Conservation (phyloP, 2,888 invertebrate genomes). For the Phaedon cochleariae region DNA sequence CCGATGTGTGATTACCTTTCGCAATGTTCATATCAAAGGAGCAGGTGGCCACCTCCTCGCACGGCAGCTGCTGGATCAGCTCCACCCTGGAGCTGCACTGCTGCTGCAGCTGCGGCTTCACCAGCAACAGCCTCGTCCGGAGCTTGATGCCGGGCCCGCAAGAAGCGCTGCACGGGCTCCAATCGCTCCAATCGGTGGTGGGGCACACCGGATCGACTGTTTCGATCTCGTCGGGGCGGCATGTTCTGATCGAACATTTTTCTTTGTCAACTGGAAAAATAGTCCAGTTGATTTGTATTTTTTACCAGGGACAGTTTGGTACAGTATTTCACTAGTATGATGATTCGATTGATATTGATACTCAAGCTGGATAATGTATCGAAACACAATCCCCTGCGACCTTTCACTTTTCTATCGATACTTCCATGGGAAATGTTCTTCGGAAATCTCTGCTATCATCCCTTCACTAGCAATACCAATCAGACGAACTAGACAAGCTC, state of each 20-base stretch:
- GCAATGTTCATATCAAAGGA: conserved; percentile 77
- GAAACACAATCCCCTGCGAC: no score
- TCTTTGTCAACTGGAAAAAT: conserved; percentile 74
- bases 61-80: conserved; percentile 79
- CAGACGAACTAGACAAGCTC: no score
- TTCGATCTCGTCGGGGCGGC: conserved; percentile 61
- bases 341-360: no score
- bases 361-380: no score
- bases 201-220: conserved; percentile 73
- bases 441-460: no score
- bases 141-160: conserved; percentile 84
- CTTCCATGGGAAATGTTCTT: no score
- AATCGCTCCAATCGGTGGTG: conserved; percentile 89
- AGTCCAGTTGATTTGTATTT: no score
- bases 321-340: no score
- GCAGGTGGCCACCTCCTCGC: conserved; percentile 74
- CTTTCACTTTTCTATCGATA: no score
- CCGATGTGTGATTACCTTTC: conserved; percentile 68
- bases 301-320: no score
- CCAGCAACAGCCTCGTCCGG: conserved; percentile 75
- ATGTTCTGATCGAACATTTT: conserved; percentile 77
- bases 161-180: conserved; percentile 90
- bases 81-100: conserved; percentile 75
- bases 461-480: no score
- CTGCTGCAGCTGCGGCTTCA: conserved; percentile 71